A percentile compares a stretch with the other conserved stretches of the same genome.
phyloP scores from a whole-genome alignment of 2,888 invertebrate species.

The Synergus itoensis region DNA sequence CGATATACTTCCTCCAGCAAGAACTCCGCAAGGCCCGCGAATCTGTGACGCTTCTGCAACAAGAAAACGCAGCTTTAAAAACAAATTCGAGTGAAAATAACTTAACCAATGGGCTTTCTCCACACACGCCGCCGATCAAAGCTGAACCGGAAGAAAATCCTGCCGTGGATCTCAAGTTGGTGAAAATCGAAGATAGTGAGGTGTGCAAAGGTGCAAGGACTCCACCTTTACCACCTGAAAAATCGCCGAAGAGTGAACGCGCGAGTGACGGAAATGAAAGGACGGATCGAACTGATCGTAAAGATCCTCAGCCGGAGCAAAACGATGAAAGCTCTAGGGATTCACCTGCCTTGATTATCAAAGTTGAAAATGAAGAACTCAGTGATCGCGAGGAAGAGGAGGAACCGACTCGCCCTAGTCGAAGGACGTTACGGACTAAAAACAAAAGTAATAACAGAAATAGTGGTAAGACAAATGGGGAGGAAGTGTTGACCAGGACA shows the following conservation, averaged over 20 bases:
- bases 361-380: constrained; percentile 76
- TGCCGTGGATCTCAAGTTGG: constrained; percentile 52
- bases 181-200: constrained; percentile 66
- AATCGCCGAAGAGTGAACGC: constrained; percentile 63
- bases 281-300: constrained; percentile 62
- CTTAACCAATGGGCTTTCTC: constrained; percentile 72
- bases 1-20: constrained; percentile 95
- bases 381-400: constrained; percentile 74
- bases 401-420: constrained; percentile 58
- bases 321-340: constrained; percentile 77
- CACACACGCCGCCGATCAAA: constrained; percentile 72
- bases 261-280: constrained; percentile 63
- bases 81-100: constrained; percentile 65
- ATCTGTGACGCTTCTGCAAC: constrained; percentile 82
- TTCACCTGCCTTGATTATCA: constrained; percentile 76
- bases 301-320: constrained; percentile 67
- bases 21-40: constrained; percentile 92
- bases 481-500: constrained; percentile 71
- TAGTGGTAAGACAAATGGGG: constrained; percentile 73
- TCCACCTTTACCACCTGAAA: constrained; percentile 67
- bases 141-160: constrained; percentile 68
- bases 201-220: constrained; percentile 72
- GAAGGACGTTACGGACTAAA: constrained; percentile 69
- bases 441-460: constrained; percentile 67
- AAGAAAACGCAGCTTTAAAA: constrained; percentile 78